phyloP scores from a whole-genome alignment of 2,888 invertebrate species.

The Phasia obesa region DNA sequence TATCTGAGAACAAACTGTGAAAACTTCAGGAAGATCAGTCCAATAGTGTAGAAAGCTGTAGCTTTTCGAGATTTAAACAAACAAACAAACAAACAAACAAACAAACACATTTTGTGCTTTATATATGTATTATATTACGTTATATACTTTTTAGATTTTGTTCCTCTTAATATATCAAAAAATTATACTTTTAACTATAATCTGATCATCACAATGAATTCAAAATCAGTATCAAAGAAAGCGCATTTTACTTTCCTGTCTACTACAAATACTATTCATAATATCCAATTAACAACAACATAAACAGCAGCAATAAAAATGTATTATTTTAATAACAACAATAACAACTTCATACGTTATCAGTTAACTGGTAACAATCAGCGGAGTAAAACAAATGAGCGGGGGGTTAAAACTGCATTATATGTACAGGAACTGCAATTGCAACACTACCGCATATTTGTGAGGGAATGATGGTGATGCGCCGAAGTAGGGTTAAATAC shows the following conservation, averaged over 20 bases:
- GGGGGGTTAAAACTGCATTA: constrained; percentile 42
- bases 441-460: background rate
- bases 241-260: constrained; percentile 34
- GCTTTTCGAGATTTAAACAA: too few species aligned
- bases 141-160: too few species aligned
- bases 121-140: too few species aligned
- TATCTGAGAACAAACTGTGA: too few species aligned
- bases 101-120: too few species aligned
- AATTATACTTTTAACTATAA: background rate
- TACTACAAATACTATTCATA: constrained; percentile 51
- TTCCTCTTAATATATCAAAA: too few species aligned
- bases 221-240: constrained; percentile 7
- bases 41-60: too few species aligned
- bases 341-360: constrained; percentile 52
- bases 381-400: constrained; percentile 5
- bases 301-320: constrained; percentile 59
- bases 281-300: constrained; percentile 53
- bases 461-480: constrained; percentile 57
- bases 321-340: constrained; percentile 38
- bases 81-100: too few species aligned
- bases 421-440: constrained; percentile 38
- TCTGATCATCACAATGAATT: background rate
- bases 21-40: too few species aligned
- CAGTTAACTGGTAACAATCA: constrained; percentile 46
- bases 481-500: constrained; percentile 67